Percentiles rank a stretch among this genome's conserved stretches.
Conservation (phyloP, 1,140 invertebrate species). For the Ceratosolen fusciceps region DNA sequence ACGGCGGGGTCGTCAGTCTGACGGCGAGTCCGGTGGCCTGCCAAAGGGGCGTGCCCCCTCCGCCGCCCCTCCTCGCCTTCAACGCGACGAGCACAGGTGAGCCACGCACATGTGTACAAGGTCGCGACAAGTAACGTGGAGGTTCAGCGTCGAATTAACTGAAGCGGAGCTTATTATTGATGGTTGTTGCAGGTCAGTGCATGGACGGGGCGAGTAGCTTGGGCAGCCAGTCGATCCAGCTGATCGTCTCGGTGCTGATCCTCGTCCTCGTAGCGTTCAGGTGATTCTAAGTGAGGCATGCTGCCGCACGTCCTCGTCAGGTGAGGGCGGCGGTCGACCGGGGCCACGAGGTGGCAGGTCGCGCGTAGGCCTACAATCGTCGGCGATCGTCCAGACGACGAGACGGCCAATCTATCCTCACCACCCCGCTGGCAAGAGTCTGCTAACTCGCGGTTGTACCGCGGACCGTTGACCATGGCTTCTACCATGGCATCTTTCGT, state of each 20-base stretch:
- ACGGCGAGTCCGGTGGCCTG: slow-evolving; percentile 72
- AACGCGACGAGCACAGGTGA: slow-evolving; percentile 75
- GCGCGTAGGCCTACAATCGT: too few species aligned
- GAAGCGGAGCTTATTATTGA: neutral
- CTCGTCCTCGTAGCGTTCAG: slow-evolving; percentile 64
- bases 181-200: slow-evolving; percentile 64
- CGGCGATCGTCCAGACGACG: too few species aligned
- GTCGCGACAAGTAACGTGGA: too few species aligned
- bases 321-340: neutral
- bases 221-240: slow-evolving; percentile 60
- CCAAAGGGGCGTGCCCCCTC: slow-evolving; percentile 69
- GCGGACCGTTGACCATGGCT: too few species aligned
- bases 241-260: slow-evolving; percentile 61
- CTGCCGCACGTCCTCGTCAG: neutral
- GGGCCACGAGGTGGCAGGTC: too few species aligned
- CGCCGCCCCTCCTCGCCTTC: slow-evolving; percentile 70
- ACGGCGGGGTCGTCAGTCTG: slow-evolving; percentile 70
- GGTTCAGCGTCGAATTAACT: neutral
- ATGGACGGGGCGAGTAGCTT: slow-evolving; percentile 65
- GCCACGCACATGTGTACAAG: slow-evolving; percentile 26
- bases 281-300: slow-evolving; percentile 66
- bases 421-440: too few species aligned
- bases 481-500: too few species aligned
- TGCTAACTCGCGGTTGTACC: too few species aligned
- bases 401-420: too few species aligned